These are phyloP conservation scores for Anniella stebbinsi DNA, from an alignment of 2,797 vertebrate species.

Conservation along the genomic window DNA sequence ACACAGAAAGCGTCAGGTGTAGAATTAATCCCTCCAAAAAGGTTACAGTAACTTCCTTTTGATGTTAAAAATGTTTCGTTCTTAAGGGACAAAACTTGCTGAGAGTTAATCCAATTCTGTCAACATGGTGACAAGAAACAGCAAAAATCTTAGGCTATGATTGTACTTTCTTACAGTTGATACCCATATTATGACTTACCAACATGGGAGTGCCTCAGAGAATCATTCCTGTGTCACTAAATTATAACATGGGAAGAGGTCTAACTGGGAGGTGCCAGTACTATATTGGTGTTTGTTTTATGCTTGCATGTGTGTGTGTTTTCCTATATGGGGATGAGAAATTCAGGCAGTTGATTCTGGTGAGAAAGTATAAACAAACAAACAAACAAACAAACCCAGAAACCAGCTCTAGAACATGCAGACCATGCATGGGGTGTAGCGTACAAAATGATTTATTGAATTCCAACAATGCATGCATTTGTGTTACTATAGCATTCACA, in stretches of 20 bases:
- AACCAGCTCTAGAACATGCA: not conserved
- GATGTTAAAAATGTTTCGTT: slow-evolving; percentile 55
- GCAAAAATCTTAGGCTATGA: slow-evolving; percentile 7
- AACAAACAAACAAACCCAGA: not conserved
- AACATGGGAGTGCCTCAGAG: slow-evolving; percentile 2
- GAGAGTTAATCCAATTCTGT: slow-evolving; percentile 25
- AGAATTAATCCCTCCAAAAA: slow-evolving; percentile 68
- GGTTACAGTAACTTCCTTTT: slow-evolving; percentile 44
- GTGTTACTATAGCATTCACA: too few relatives aligned
- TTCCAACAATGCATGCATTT: not conserved
- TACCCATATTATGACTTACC: slow-evolving; percentile 30
- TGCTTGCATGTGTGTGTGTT: slow-evolving; percentile 61
- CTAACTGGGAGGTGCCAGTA: slow-evolving; percentile 36
- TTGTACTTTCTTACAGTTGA: slow-evolving; percentile 21
- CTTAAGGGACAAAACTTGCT: slow-evolving; percentile 34
- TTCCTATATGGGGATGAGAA: slow-evolving; percentile 71
- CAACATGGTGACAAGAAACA: slow-evolving; percentile 24
- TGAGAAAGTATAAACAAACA: slow-evolving; percentile 9
- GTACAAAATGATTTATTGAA: not conserved
- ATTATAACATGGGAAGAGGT: slow-evolving; percentile 19
- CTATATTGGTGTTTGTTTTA: slow-evolving; percentile 57
- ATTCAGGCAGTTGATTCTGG: slow-evolving; percentile 73
- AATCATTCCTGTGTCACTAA: slow-evolving; percentile 16
- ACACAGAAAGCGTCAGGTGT: slow-evolving; percentile 71
- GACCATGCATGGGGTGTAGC: not conserved